These are phyloP conservation scores for Sarcophaga subvicina DNA, from an alignment of 2,888 invertebrate genomes.

Conservation along the genomic window DNA sequence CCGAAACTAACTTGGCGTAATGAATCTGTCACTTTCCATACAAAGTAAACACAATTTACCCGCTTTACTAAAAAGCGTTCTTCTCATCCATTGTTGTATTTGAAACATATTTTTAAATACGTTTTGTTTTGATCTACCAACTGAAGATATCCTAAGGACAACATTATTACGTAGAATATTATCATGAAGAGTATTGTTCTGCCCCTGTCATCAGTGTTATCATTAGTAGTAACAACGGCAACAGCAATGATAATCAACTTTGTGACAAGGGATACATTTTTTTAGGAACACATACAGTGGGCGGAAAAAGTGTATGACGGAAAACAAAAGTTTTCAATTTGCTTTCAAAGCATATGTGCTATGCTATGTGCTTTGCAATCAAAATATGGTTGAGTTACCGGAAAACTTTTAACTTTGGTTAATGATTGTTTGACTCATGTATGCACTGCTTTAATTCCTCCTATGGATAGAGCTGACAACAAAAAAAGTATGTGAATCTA, in stretches of 20 bases:
- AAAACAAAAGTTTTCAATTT: not conserved
- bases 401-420: no score
- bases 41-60: no score
- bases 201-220: conserved; percentile 8
- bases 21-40: no score
- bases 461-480: no score
- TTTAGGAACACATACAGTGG: not conserved
- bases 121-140: not conserved
- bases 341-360: no score
- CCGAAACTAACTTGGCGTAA: no score
- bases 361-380: no score
- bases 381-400: no score
- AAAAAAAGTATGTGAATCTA: no score
- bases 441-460: no score
- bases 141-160: not conserved
- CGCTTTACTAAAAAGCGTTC: no score
- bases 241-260: conserved; percentile 9
- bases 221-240: not conserved
- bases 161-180: conserved; percentile 29
- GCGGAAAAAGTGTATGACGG: not conserved
- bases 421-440: no score
- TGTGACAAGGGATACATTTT: not conserved
- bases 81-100: not conserved
- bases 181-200: conserved; percentile 14
- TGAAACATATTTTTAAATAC: not conserved